Conservation (phyloP, 2,113 vertebrate species). For the Atrichornis clamosus region DNA sequence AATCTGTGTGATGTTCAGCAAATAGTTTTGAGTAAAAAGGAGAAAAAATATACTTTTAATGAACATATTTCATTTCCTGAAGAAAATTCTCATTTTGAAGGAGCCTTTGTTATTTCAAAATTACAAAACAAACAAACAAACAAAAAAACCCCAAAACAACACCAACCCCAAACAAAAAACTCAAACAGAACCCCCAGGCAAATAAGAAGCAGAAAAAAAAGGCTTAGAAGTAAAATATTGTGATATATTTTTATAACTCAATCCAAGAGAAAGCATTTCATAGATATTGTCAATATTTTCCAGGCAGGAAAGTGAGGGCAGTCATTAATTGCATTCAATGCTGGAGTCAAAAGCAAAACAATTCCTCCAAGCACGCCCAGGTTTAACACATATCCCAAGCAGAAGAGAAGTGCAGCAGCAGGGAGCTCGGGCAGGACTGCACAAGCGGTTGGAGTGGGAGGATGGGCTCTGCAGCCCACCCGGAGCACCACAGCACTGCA, state of each 20-base stretch:
- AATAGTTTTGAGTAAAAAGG: neutral
- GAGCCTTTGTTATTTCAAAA: neutral
- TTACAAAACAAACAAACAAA: no score
- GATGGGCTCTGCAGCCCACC: neutral
- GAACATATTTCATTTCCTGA: neutral
- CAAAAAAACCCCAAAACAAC: neutral
- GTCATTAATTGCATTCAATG: neutral
- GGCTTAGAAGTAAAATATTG: neutral
- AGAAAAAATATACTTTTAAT: neutral
- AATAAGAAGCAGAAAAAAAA: neutral
- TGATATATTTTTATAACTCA: neutral
- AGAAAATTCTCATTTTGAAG: neutral
- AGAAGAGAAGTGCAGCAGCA: neutral
- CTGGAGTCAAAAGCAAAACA: neutral
- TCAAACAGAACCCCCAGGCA: neutral
- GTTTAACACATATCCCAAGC: neutral
- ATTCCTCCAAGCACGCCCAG: neutral
- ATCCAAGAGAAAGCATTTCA: neutral
- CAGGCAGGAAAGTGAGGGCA: neutral
- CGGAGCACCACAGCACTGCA: rapidly evolving
- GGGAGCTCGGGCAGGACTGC: neutral
- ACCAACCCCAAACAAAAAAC: neutral
- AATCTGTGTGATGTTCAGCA: neutral
- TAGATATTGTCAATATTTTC: neutral
- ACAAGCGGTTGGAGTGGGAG: neutral